Conservation (phyloP, 2,113 vertebrate genomes). For the Clinocottus analis region DNA sequence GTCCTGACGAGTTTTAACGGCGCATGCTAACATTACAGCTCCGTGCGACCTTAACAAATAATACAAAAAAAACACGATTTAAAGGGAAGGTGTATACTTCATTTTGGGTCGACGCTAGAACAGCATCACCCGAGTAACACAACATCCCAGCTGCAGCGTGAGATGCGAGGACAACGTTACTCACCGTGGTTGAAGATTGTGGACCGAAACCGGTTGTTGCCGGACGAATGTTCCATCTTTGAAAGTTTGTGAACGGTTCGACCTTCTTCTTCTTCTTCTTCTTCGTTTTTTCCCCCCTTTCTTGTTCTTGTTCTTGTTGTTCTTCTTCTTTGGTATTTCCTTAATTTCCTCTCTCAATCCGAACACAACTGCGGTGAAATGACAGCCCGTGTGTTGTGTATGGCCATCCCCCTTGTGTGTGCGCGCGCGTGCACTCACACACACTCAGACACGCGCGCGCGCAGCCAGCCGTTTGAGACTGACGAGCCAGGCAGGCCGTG, state of each 20-base stretch:
- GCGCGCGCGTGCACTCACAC: background rate
- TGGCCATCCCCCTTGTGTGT: conserved; percentile 43
- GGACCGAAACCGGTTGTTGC: conserved; percentile 79
- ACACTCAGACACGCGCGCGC: background rate
- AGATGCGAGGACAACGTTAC: conserved; percentile 42
- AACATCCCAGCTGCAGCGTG: conserved; percentile 12
- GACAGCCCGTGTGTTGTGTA: conserved; percentile 39
- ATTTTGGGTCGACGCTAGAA: background rate
- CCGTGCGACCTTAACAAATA: background rate
- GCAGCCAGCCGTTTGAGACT: conserved; percentile 1
- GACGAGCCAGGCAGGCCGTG: conserved; percentile 39
- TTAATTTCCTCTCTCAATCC: conserved; percentile 25
- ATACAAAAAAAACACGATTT: background rate
- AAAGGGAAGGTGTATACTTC: background rate
- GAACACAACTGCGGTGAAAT: conserved; percentile 21
- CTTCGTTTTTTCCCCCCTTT: background rate
- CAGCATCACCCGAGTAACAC: conserved; percentile 10
- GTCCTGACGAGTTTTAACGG: background rate
- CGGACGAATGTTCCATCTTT: conserved; percentile 80
- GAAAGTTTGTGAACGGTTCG: conserved; percentile 45
- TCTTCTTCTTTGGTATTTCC: conserved; percentile 39
- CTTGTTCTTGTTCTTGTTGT: background rate
- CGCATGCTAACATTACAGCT: no score
- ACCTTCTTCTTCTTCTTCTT: background rate
- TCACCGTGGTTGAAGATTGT: conserved; percentile 83